Evolutionary conservation across 2,888 invertebrate genomes (phyloP), one percentile per base, ranked within the genome.

Genomic region (Leistus spinibarbis): DNA sequence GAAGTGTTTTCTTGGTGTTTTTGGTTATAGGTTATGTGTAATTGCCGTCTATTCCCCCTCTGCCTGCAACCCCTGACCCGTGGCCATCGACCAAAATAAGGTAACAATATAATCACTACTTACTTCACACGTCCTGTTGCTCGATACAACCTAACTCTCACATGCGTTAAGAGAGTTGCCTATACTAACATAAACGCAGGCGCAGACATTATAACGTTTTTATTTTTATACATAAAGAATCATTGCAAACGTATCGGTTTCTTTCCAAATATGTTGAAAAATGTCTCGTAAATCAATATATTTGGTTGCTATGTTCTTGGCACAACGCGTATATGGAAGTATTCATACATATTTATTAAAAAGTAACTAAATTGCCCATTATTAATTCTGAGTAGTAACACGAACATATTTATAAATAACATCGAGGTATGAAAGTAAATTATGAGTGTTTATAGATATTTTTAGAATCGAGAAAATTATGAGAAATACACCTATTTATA

Each of bases 1-100:
- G 75, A 75, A 75, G 62, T 75, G 75, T 75, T 75, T 40, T 71
- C n/a, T 74, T 74, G 74, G 68, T 74, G 77, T 76, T 82, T n/a
- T 82, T 83, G 81, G 80, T 85, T 85, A 81, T 85, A 86, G 86
- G 86, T 86, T 83, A 83, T 82, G 82, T 82, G 82, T 85, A 84
- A 84, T 81, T 80, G 83, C 82, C 80, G 83, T 80, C 82, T 80
- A 79, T 80, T 77, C 80, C 13, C 40, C 80, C 78, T 78, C 79
- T 78, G 77, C 77, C 77, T 74, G 77, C 78, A 78, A 78, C 79
- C 80, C 79, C 78, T 77, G 78, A 78, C 79, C 80, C 79, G 79
- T 79, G 78, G 79, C 77, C 79, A 78, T 77, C 81, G 79, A 78
- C 82, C 67, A 73, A 56, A 62, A 53, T 69, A 75, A 81, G 82